These are phyloP conservation scores for Antheraea pernyi DNA, from an alignment of 1,140 invertebrate species.

Conservation along the genomic window DNA sequence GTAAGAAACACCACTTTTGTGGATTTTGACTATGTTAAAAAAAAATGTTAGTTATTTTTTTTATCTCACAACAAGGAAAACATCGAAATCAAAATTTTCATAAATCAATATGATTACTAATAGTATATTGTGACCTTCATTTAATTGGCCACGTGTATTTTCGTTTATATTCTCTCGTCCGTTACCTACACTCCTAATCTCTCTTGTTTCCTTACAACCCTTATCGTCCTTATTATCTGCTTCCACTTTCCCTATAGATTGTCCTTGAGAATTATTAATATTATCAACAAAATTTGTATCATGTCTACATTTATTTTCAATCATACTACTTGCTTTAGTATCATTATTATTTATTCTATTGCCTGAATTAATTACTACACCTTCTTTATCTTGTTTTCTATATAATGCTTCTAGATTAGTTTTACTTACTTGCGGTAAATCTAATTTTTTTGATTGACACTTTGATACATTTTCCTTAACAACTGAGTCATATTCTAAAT, in stretches of 20 bases:
- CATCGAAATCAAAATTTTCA: conserved; percentile 38
- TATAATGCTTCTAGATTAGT: background rate
- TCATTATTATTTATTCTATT: background rate
- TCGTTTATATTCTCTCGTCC: conserved; percentile 43
- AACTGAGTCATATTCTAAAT: background rate
- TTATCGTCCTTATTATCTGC: background rate
- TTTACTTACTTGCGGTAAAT: background rate
- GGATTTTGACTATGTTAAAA: no score
- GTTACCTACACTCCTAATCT: conserved; percentile 34
- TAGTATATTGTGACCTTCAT: conserved; percentile 51
- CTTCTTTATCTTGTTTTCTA: background rate
- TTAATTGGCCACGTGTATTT: conserved; percentile 18
- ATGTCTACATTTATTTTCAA: background rate
- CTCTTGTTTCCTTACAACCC: conserved; percentile 22
- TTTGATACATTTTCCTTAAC: background rate
- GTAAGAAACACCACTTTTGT: no score
- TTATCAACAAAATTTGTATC: background rate
- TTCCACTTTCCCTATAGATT: background rate
- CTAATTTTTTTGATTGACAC: background rate
- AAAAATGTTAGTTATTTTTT: no score
- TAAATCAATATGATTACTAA: conserved; percentile 49
- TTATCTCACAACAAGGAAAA: conserved; percentile 26
- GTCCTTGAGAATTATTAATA: background rate
- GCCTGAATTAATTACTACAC: background rate
- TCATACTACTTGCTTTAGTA: background rate